Evolutionary conservation across 2,113 vertebrate genomes (phyloP), one percentile per base, ranked within the genome.

Genomic region (Delphinus delphis): DNA sequence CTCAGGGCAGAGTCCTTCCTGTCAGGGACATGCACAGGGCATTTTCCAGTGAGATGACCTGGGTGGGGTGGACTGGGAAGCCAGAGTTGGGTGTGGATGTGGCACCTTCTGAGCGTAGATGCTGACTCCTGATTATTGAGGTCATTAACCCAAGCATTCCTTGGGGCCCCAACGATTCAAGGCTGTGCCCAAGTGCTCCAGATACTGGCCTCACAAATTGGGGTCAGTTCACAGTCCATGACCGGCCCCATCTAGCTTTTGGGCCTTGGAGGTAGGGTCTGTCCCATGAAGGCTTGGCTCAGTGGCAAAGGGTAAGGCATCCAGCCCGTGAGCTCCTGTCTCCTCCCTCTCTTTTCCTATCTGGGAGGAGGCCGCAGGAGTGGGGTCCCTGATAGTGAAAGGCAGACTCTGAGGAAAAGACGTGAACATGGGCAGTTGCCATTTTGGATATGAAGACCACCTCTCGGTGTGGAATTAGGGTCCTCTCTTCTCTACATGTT

Each of bases 381-480:
- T 5, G 63, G 10, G 1, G 33, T 5, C 62, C 90, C 60, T 2
- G 21, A 50, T 33, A 28, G 68, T 0, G 9, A 31, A 15, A 2
- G 63, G 28, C 15, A 31, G 82, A 60, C 25, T 1, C 0, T 0
- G 3, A 77, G 33, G 5, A 21, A 44, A 17, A 53, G 81, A 36
- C 11, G 38, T 3, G n/a, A 50, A 13, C 38, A 9, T 1, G 55
- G 31, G 47, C 17, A 1, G 2, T 23, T 23, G 63, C 74, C 33
- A 26, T 47, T 33, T 6, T 26, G 71, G 80, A 70, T 4, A 13
- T 25, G 13, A 84, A 73, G 36, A 21, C 7, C 14, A 10, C 31
- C 31, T 20, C n/a, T 53, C 1, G 0, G 47, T 3, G 33, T 60
- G 60, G 33, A 74, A 14, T 26, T 1, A 13, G 36, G 47, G 20